Base-by-base conservation (phyloP, 1,140 invertebrate species). In the Pygmarrhopalites habei region DNA sequence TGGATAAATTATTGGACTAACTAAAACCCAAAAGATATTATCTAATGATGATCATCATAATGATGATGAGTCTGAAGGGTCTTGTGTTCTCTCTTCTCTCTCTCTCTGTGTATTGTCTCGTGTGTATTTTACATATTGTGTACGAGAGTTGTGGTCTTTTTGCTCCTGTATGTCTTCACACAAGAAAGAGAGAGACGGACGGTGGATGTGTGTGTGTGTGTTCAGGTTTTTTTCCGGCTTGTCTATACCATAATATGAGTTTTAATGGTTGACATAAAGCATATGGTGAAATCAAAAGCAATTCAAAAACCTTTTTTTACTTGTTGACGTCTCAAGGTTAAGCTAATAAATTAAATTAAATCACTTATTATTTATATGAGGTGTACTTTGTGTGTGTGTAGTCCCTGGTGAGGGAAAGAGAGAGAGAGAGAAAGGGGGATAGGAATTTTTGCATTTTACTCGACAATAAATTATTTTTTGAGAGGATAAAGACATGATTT, bases 311-410 rank as follows among this genome's bases (percentile, higher is more conserved):
- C 46, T 23, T 49, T 12, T 21, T 23, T 49, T 7, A 7, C 19
- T 49, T 7, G 7, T 49, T 49, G 46, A 49, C 46, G 19, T 49
- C 14, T 21, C 46, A 49, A 49, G 46, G 46, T 49, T 49, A 23
- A 14, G 46, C 7, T 23, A 49, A 49, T 49, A 49, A 49, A 49
- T 49, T 49, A 15, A 49, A 49, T 49, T 49, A 49, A 49, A 49
- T 12, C 23, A 49, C 46, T 19, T 49, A 49, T 49, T 49, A 49
- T 15, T 10, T 49, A 21, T n/a, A 12, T n/a, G 12, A 23, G 14
- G 19, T 10, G 23, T 15, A 49, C 23, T 49, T 49, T 21, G 46
- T 19, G 46, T 49, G 12, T 49, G 35, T 39, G 35, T 39, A 39
- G 12, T 12, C 23, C 12, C 12, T 49, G 7, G 23, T 49, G 12